Evolutionary conservation across 2,113 vertebrate species (phyloP), one percentile per base, ranked within the genome.

Genomic region (Pelusios castaneus): DNA sequence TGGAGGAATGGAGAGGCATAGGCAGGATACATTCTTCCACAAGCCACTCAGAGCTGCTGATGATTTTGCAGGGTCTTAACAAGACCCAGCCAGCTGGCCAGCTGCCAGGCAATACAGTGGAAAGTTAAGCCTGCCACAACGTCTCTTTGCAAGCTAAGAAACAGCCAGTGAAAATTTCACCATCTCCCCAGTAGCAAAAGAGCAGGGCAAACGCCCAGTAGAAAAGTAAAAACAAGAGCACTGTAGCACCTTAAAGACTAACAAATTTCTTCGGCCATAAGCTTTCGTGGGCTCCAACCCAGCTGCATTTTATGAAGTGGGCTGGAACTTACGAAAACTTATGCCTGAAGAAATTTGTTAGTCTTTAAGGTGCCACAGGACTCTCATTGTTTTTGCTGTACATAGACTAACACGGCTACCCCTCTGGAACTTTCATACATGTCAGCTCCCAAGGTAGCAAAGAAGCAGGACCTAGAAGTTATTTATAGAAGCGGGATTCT

Each of bases 21-120:
- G 89, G 78, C 82, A 43, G 12, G 63, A 4, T 29, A 10, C 2
- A 2, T 0, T 17, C 5, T 4, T 85, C 55, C 58, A 51, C 43
- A 76, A 87, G 25, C 0, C 41, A 75, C 8, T 38, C 34, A 27
- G 13, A 45, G 12, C 34, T 88, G 13, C 0, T 2, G 38, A 56
- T 22, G 76, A 4, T 60, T 76, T 55, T 88, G 60, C 52, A 75
- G 81, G 60, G 34, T 1, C n/a, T 84, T 1, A 43, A 22, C 2
- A 78, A 10, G 4, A 38, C 73, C 1, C 0, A 24, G 24, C 56
- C 9, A 1, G 56, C 29, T 2, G 3, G 2, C 47, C 38, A 38
- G 24, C 38, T 51, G 67, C 70, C 67, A 41, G 82, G 63, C 82
- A 52, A 47, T 38, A 3, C 81, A 14, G n/a, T 2, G 56, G 34